These are phyloP conservation scores for Tenualosa ilisha DNA, from an alignment of 2,797 vertebrate species.

Conservation along the genomic window DNA sequence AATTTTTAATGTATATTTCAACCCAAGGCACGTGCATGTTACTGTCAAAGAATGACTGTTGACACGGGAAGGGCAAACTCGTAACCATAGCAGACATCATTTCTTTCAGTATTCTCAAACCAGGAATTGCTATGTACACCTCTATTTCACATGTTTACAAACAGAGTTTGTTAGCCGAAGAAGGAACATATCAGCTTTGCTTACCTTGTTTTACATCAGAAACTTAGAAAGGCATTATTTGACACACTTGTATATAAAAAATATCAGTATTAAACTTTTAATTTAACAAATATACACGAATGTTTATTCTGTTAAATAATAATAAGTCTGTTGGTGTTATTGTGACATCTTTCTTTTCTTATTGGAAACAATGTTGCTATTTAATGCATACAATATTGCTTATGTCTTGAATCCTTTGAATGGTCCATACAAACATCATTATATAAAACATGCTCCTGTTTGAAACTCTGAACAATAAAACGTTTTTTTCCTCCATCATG, in stretches of 20 bases:
- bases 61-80: background rate
- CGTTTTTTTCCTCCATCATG: too few relatives aligned
- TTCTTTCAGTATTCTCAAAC: background rate
- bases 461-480: background rate
- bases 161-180: background rate
- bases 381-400: conserved; percentile 61
- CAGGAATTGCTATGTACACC: background rate
- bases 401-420: conserved; percentile 54
- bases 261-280: conserved; percentile 92
- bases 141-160: background rate
- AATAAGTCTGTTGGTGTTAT: conserved; percentile 82
- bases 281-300: conserved; percentile 96
- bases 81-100: background rate
- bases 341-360: conserved; percentile 59
- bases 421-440: conserved; percentile 48
- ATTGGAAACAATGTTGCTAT: conserved; percentile 71
- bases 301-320: conserved; percentile 96
- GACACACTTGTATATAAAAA: conserved; percentile 89
- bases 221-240: conserved; percentile 71
- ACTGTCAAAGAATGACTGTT: background rate
- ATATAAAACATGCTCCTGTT: background rate
- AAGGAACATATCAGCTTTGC: background rate
- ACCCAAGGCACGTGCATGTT: conserved; percentile 14
- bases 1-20: background rate
- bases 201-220: conserved; percentile 36